phyloP scores from a whole-genome alignment of 2,797 vertebrate species.

The Dicrostonyx torquatus region DNA sequence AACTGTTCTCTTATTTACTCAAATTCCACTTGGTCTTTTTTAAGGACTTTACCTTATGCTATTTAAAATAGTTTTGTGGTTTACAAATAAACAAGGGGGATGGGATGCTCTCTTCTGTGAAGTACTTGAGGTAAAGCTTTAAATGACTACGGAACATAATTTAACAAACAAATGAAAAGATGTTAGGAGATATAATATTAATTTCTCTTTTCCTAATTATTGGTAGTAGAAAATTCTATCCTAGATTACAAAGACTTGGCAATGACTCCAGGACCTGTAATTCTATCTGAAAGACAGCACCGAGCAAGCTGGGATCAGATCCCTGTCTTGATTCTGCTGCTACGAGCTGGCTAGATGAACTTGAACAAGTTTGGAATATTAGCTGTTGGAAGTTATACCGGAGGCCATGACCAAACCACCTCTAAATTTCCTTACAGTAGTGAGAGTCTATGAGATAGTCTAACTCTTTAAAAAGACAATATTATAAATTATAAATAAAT shows the following conservation, averaged over 20 bases:
- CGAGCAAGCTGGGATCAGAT: not conserved
- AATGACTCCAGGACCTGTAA: not conserved
- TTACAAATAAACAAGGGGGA: not conserved
- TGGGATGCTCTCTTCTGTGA: not conserved
- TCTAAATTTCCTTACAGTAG: not conserved
- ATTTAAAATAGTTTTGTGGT: constrained; percentile 17
- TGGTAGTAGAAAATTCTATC: not conserved
- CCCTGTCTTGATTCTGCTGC: not conserved
- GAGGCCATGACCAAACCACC: not conserved
- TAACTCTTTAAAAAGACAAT: constrained; percentile 38
- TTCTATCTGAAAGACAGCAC: not conserved
- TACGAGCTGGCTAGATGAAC: not conserved
- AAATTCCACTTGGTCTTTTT: constrained; percentile 56
- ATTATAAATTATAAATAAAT: not conserved
- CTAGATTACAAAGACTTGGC: not conserved
- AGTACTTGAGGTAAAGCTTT: constrained; percentile 8
- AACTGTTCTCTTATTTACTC: constrained; percentile 57
- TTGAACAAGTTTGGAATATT: not conserved
- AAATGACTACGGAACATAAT: constrained; percentile 6
- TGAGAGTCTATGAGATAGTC: not conserved
- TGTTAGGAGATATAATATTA: not conserved
- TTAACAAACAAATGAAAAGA: constrained; percentile 19
- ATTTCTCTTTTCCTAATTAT: constrained; percentile 13
- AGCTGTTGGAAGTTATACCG: not conserved
- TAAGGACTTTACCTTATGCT: constrained; percentile 60